phyloP scores from a whole-genome alignment of 2,797 vertebrate species.

The Diceros bicornis region DNA sequence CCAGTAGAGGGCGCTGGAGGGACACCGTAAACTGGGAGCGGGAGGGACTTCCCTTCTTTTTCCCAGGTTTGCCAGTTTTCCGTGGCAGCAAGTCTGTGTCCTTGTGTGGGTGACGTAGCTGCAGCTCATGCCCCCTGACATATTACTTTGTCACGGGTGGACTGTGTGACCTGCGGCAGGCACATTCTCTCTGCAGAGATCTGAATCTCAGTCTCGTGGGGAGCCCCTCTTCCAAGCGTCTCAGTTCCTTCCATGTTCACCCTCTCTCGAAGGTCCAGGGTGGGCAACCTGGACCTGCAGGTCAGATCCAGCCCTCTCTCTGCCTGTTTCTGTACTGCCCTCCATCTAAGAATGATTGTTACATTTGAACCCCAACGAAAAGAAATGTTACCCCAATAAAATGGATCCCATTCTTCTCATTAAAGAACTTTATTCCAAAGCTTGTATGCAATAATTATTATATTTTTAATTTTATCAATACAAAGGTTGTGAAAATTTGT shows the following conservation, averaged over 20 bases:
- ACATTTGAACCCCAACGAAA: neutral
- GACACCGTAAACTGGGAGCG: neutral
- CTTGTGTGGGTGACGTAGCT: too few species aligned
- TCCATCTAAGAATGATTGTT: neutral
- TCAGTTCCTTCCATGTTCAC: neutral
- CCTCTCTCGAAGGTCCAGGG: neutral
- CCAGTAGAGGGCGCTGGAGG: slow-evolving; percentile 55
- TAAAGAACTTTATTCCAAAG: neutral
- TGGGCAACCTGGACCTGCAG: neutral
- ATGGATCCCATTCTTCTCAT: neutral
- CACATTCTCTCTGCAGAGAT: neutral
- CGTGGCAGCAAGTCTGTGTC: fast-evolving
- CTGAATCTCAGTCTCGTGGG: neutral
- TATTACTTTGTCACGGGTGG: neutral
- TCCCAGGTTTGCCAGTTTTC: neutral
- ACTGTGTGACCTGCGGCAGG: neutral
- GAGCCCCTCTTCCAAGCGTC: neutral
- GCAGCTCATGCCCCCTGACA: neutral
- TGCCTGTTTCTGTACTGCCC: neutral
- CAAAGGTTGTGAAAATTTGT: neutral
- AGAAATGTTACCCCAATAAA: neutral
- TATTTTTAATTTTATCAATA: slow-evolving; percentile 37
- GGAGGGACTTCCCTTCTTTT: neutral
- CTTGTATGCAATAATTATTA: neutral
- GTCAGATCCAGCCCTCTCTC: neutral